Evolutionary conservation across 2,113 vertebrate genomes (phyloP), one percentile per base, ranked within the genome.

Genomic region (Myotis brandtii): DNA sequence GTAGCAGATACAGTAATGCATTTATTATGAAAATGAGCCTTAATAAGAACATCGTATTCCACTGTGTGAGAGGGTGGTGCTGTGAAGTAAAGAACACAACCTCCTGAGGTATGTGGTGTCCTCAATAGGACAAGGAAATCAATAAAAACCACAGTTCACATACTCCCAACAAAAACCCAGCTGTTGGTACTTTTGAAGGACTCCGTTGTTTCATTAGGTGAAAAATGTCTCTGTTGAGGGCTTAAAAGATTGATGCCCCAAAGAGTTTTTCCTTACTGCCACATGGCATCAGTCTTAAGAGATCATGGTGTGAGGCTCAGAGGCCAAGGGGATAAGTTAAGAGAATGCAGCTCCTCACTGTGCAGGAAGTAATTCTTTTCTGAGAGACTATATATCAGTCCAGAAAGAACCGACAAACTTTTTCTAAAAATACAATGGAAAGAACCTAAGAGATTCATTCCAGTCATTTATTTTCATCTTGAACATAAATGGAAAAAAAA

Each of bases 121-220:
- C 81, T 56, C 46, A 52, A 9, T 2, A 93, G 40, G 17, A 84
- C 2, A 32, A 97, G 90, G 87, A 93, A 94, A 92, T 54, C 91
- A 92, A 46, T 16, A 91, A 76, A 83, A 87, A 25, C 23, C 86
- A 82, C 90, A 93, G 7, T 27, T 69, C 20, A 52, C 3, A 75
- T 4, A 56, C 4, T 27, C 17, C 27, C 12, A 77, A 48, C 2
- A 82, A 79, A 97, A 97, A 50, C 2, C 1, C 23, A 50, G 89
- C 10, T 72, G 40, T 91, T 76, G 43, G 5, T 59, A 84, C 9
- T 82, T 95, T 79, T 66, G 50, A 52, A n/a, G 67, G 76, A 91
- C 88, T 95, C 18, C 0, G 0, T 80, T 37, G 34, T 95, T 97
- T 86, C 20, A 62, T 95, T 96, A 59, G 11, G 50, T 2, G 1